Conservation (phyloP, 2,888 invertebrate species). For the Sepiola atlantica region DNA sequence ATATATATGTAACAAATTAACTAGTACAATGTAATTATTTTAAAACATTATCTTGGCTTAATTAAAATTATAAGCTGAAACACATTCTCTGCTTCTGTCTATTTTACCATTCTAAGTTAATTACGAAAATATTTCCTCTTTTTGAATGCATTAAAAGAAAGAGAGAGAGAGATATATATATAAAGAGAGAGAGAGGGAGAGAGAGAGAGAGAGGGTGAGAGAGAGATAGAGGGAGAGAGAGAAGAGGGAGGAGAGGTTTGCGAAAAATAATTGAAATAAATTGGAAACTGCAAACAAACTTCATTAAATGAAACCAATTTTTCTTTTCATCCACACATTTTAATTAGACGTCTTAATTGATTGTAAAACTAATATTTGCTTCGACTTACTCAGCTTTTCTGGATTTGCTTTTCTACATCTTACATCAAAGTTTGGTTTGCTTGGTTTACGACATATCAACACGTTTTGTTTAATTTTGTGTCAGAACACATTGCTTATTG, state of each 20-base stretch:
- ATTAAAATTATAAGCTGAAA: background rate
- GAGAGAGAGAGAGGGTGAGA: background rate
- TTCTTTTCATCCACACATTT: background rate
- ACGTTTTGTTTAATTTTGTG: no score
- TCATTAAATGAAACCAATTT: background rate
- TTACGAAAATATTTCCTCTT: background rate
- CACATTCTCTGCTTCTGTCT: accelerated
- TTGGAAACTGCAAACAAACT: background rate
- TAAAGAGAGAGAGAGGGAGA: no score
- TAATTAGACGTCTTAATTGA: background rate
- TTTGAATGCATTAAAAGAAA: background rate
- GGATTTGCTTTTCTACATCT: background rate
- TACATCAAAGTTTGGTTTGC: no score
- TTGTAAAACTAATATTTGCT: background rate
- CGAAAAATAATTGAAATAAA: background rate
- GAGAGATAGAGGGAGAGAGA: background rate
- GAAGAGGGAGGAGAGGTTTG: no score
- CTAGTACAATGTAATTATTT: background rate
- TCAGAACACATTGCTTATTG: no score
- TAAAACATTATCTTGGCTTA: background rate
- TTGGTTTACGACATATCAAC: no score
- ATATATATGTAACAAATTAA: background rate
- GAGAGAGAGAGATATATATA: background rate
- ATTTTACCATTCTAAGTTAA: background rate
- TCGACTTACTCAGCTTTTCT: background rate